Evolutionary conservation across 1,140 invertebrate genomes (phyloP), one percentile per base, ranked within the genome.

Genomic region (Nautilus pompilius): DNA sequence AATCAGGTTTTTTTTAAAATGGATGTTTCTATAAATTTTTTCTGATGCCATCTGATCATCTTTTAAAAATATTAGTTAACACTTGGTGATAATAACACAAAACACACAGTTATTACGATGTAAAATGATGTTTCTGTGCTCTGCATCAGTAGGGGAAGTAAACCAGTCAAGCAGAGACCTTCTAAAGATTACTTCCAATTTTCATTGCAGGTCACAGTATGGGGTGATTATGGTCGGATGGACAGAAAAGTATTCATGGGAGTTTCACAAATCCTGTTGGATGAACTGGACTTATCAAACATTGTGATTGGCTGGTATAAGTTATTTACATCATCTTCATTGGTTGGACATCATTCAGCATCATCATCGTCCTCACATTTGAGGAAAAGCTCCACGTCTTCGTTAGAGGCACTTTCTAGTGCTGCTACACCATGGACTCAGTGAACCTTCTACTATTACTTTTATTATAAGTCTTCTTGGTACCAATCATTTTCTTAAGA

Each of bases 261-360:
- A 53, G 94, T 99, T 63, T 94, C 95, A 70, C 96, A 99, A 86
- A 99, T 99, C 79, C 90, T 95, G 87, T 88, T 99, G 74, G 96
- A 99, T 84, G 93, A 99, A 85, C 88, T 99, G 67, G 93, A 98
- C 83, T 66, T 83, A 61, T 92, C 90, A 78, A 93, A 96, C 84
- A 93, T 96, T 82, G 94, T 98, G 78, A 95, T 98, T 84, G 96
- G 96, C 79, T 99, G 96, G 96, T 99, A 99, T 88, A 99, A 99
- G 87, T 89, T 99, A 76, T 99, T 98, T 85, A 93, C 95, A 83
- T 95, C 93, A 76, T 93, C 93, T 76, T 95, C 94, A 83, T 90
- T 98, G 90, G 95, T 98, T 87, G 93, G 89, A 89, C 75, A 85
- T 61, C 83, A 83, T 55, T 74, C 79, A 48, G 74, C 74, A 20